Evolutionary conservation across 2,113 vertebrate genomes (phyloP).

Genomic region (Platichthys flesus): DNA sequence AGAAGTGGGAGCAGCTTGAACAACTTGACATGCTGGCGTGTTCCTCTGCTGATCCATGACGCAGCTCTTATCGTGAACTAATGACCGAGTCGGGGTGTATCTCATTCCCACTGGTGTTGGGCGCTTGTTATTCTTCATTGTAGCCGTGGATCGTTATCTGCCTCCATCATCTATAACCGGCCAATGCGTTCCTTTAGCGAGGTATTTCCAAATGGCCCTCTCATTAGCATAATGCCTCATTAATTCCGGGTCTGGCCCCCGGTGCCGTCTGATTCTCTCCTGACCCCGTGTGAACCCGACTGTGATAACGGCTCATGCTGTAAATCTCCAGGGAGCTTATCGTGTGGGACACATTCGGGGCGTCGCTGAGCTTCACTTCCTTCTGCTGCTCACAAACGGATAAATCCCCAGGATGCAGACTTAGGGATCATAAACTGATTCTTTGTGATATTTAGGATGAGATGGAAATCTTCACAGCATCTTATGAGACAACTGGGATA

Average conservation of each 20-base stretch:
- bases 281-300: not conserved
- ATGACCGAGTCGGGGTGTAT: not conserved
- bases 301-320: not conserved
- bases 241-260: not conserved
- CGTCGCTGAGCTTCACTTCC: not conserved
- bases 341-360: no score
- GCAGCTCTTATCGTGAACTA: not conserved
- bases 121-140: not conserved
- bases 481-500: no score
- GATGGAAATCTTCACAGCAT: not conserved
- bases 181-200: not conserved
- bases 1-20: not conserved
- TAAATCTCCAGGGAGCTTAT: not conserved
- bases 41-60: not conserved
- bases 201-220: not conserved
- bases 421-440: not conserved
- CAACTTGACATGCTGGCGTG: not conserved
- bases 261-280: not conserved
- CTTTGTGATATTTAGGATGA: not conserved
- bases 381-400: not conserved
- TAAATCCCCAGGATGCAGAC: no score
- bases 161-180: not conserved
- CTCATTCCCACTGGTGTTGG: not conserved
- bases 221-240: not conserved
- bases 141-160: not conserved